Evolutionary conservation across 2,888 invertebrate species (phyloP), one percentile per base, ranked within the genome.

Genomic region (Rhodophaea formosa): DNA sequence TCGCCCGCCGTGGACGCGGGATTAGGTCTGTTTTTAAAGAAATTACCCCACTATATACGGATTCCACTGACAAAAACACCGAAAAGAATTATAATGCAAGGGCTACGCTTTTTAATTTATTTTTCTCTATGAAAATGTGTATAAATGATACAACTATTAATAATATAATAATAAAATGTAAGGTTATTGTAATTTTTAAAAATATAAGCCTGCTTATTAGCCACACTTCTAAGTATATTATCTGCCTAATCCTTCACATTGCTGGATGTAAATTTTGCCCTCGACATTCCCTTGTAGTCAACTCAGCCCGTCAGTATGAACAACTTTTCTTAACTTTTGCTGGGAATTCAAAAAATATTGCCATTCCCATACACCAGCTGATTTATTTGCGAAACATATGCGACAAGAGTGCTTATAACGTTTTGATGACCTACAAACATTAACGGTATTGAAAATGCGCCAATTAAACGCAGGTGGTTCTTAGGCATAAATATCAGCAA

Each of bases 1-100:
- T 82, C 82, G 85, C 74, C 79, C 76, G 77, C 77, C 74, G 68
- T 74, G 75, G 72, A 69, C 71, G 70, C 73, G 68, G 89, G 89
- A 88, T 90, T 90, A 89, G 78, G 76, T 76, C 72, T 71, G 72
- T 83, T 88, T 87, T 86, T 80, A 82, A 88, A 88, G 83, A 85
- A 86, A 86, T 86, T 82, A 82, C 79, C 75, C 59, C 61, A 68
- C 73, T 72, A 75, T 80, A 79, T 73, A 68, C 70, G 63, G 64
- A 66, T 68, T 52, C 56, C 16, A 51, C 43, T 35, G 45, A 23
- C 46, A 58, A 57, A 49, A 30, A 46, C 43, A 46, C 29, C 30
- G 44, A 39, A 55, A 23, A 51, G 14, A 35, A 15, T 51, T 16
- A 39, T 39, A 51, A 51, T 55, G 56, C 49, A 30, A 12, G 0